Percentiles rank a stretch among this genome's conserved stretches.
Evolutionary conservation across 2,888 invertebrate species (phyloP).

Genomic region (Melinaea marsaeus): DNA sequence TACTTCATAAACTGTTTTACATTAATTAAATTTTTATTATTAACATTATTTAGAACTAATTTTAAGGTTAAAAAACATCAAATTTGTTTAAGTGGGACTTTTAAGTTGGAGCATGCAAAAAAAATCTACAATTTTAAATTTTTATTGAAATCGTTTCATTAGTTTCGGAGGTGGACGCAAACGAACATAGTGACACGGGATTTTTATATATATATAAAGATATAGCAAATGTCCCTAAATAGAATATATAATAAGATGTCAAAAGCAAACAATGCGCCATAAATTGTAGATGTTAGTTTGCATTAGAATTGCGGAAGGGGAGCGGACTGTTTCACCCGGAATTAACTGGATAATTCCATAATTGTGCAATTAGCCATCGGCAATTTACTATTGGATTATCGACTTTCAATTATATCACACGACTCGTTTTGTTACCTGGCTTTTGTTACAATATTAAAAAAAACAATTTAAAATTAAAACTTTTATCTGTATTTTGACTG

Average conservation of each 20-base stretch:
- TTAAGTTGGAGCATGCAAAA: too few relatives aligned
- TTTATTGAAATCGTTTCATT: too few relatives aligned
- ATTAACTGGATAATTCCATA: constrained; percentile 74
- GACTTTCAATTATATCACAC: constrained; percentile 39
- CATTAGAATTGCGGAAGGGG: constrained; percentile 53
- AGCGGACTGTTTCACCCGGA: constrained; percentile 60
- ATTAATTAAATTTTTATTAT: too few relatives aligned
- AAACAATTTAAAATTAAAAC: not conserved
- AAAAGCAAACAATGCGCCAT: constrained; percentile 55
- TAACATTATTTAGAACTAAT: too few relatives aligned
- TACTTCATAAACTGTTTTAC: too few relatives aligned
- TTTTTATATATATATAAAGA: not conserved
- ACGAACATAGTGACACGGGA: too few relatives aligned
- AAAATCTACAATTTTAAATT: too few relatives aligned
- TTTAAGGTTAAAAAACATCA: too few relatives aligned
- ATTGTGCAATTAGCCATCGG: constrained; percentile 69
- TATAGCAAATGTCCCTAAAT: constrained; percentile 9
- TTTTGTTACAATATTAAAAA: constrained; percentile 1
- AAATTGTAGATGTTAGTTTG: constrained; percentile 64
- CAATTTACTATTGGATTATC: constrained; percentile 63
- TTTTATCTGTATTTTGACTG: not conserved
- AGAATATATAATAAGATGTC: constrained; percentile 36
- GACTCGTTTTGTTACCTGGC: constrained; percentile 23
- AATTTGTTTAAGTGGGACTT: too few relatives aligned
- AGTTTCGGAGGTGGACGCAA: too few relatives aligned